phyloP scores from a whole-genome alignment of 64 coral and sea anemone genomes.

The Acropora tenuis region DNA sequence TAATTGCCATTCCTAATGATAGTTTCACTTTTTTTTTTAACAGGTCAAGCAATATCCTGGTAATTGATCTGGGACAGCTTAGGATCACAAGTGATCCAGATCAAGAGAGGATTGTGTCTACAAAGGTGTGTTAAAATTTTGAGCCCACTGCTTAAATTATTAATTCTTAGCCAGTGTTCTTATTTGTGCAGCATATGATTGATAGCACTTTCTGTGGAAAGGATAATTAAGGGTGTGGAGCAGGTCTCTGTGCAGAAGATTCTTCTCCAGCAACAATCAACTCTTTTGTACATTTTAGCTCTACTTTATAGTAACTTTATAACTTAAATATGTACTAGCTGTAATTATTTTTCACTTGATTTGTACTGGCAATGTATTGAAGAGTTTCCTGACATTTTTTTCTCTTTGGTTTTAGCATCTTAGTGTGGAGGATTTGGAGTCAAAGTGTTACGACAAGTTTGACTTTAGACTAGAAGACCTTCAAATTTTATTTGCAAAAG shows the following conservation, averaged over 20 bases:
- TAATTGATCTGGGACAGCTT: constrained; percentile 90
- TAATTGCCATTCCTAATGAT: not conserved
- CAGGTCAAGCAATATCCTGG: constrained; percentile 72
- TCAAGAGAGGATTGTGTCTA: constrained; percentile 80
- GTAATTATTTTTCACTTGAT: not conserved
- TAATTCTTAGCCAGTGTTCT: too few species aligned
- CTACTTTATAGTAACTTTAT: too few species aligned
- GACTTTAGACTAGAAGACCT: constrained; percentile 82
- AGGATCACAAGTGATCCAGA: constrained; percentile 94
- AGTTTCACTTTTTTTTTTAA: not conserved
- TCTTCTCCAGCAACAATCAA: too few species aligned
- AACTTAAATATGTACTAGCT: too few species aligned
- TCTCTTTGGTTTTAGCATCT: constrained; percentile 48
- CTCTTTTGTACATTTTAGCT: too few species aligned
- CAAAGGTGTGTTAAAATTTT: constrained; percentile 60
- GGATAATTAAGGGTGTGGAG: too few species aligned
- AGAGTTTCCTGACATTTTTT: not conserved
- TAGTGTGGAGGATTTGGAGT: constrained; percentile 84
- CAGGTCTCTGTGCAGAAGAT: too few species aligned
- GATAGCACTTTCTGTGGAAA: too few species aligned
- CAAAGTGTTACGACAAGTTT: constrained; percentile 94
- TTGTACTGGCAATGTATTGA: not conserved
- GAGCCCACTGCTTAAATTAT: too few species aligned
- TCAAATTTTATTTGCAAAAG: constrained; percentile 86
- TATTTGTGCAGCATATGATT: too few species aligned